phyloP scores from a whole-genome alignment of 2,113 vertebrate genomes.

The Stomatorhinus ivindoensis region DNA sequence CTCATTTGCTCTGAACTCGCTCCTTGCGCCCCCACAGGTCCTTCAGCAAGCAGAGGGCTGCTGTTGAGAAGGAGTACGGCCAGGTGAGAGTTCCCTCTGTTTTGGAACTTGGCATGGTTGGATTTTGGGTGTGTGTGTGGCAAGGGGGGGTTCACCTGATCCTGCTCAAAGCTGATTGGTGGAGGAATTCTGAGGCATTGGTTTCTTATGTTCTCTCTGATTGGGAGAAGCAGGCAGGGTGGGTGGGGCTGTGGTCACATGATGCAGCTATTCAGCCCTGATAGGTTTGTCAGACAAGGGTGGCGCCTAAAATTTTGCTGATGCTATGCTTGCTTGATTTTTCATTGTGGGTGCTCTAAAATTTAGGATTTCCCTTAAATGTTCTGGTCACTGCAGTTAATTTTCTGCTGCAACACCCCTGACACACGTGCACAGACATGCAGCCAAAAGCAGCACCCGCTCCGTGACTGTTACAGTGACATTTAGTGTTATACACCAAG shows the following conservation, averaged over 20 bases:
- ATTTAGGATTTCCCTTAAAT: neutral
- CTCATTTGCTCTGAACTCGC: neutral
- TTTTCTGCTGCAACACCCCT: neutral
- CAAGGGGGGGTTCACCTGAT: neutral
- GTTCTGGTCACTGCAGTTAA: neutral
- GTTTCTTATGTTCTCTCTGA: neutral
- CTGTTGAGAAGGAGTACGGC: conserved; percentile 80
- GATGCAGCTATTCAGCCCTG: neutral
- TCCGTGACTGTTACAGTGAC: neutral
- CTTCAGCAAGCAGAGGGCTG: conserved; percentile 80
- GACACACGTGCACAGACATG: neutral
- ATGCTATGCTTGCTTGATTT: neutral
- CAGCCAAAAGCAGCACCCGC: neutral
- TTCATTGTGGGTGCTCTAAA: neutral
- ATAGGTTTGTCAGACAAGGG: neutral
- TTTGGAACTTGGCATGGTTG: neutral
- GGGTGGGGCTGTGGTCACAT: neutral
- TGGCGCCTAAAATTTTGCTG: neutral
- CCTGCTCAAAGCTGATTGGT: neutral
- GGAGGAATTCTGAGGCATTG: neutral
- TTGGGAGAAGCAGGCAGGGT: neutral
- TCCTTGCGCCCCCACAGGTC: conserved; percentile 54
- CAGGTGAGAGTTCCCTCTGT: conserved; percentile 61
- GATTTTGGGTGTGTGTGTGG: neutral
- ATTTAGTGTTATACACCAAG: neutral